Conservation (phyloP, 2,888 invertebrate species). For the Mechanitis messenoides region DNA sequence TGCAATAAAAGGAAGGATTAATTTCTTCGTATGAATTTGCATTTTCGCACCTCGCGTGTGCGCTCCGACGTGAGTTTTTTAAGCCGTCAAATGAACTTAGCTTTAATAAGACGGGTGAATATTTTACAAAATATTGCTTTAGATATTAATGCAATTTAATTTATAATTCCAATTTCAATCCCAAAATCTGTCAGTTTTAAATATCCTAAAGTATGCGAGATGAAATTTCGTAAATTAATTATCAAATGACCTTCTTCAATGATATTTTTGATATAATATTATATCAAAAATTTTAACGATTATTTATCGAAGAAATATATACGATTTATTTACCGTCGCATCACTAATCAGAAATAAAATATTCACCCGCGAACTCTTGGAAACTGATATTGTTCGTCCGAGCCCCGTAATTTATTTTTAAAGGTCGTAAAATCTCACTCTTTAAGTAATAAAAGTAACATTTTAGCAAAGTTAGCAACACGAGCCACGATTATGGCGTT, state of each 20-base stretch:
- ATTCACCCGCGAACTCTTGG: constrained; percentile 58
- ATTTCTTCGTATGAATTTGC: constrained; percentile 42
- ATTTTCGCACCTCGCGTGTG: constrained; percentile 29
- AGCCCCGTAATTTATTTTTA: constrained; percentile 69
- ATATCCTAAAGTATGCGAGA: neutral
- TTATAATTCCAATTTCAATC: constrained; percentile 30
- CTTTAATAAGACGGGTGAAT: constrained; percentile 21
- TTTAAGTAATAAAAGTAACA: constrained; percentile 71
- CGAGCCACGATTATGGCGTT: constrained; percentile 48
- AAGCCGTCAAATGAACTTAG: constrained; percentile 22
- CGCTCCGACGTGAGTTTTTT: constrained; percentile 17
- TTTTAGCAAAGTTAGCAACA: constrained; percentile 63
- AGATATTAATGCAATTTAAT: constrained; percentile 13
- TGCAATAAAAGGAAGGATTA: constrained; percentile 62
- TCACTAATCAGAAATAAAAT: constrained; percentile 56
- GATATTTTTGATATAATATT: constrained; percentile 33
- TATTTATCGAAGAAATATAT: constrained; percentile 39
- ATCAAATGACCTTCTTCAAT: neutral
- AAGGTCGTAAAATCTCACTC: constrained; percentile 73
- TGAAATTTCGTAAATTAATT: neutral
- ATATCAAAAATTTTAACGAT: neutral
- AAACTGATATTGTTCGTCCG: constrained; percentile 56
- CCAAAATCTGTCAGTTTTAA: neutral
- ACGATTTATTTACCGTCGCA: constrained; percentile 53
- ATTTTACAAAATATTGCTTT: constrained; percentile 17